Percentiles rank a stretch among this genome's conserved stretches.
These are phyloP conservation scores for Zophobas atratus DNA, from an alignment of 1,140 invertebrate species.

Conservation along the genomic window DNA sequence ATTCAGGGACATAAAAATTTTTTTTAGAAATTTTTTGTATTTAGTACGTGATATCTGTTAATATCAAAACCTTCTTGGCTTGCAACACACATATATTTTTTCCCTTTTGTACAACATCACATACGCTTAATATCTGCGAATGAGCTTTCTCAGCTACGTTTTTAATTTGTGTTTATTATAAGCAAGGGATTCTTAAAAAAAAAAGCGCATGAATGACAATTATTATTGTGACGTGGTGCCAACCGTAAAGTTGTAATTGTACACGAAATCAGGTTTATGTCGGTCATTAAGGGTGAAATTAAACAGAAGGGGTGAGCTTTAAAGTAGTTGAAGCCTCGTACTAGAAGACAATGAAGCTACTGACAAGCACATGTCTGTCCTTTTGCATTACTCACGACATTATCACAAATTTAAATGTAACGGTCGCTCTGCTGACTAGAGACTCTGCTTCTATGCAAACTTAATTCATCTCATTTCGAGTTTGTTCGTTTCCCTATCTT, in stretches of 20 bases:
- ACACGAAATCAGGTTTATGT: constrained; percentile 45
- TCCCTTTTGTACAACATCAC: too few species aligned
- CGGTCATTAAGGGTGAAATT: constrained; percentile 46
- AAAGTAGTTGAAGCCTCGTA: constrained; percentile 49
- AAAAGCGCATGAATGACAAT: constrained; percentile 1
- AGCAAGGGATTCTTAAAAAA: too few species aligned
- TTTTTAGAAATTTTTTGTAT: too few species aligned
- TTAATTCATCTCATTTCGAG: constrained; percentile 55
- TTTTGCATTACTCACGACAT: constrained; percentile 58
- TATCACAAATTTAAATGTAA: constrained; percentile 61
- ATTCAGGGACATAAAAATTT: too few species aligned
- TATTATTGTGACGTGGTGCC: constrained; percentile 2
- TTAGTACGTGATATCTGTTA: too few species aligned
- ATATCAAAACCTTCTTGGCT: too few species aligned
- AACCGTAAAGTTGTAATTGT: constrained; percentile 34
- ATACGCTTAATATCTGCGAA: too few species aligned
- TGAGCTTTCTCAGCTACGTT: too few species aligned
- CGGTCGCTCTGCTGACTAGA: constrained; percentile 58
- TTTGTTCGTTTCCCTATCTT: constrained; percentile 39
- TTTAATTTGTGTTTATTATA: too few species aligned
- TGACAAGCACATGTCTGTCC: constrained; percentile 55
- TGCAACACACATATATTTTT: too few species aligned
- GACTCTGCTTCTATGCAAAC: constrained; percentile 57
- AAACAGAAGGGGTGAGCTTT: constrained; percentile 45
- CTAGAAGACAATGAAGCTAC: constrained; percentile 52